Base-by-base conservation (phyloP, 1,140 invertebrate genomes). In the Drosophila pallidifrons region DNA sequence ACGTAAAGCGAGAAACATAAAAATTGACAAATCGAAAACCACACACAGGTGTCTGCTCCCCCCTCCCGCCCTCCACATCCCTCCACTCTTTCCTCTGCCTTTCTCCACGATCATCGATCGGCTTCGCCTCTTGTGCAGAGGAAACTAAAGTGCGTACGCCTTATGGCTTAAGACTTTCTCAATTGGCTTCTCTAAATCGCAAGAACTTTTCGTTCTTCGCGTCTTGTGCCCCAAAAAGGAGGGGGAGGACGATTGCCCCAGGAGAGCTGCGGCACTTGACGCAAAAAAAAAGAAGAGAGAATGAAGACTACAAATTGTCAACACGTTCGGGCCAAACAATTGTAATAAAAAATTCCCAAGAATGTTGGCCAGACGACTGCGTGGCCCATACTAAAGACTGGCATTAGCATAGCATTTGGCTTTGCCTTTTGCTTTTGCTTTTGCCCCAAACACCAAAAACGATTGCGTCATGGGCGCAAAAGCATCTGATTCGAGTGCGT, bases 341-440 rank as follows among this genome's bases (percentile, higher is more conserved):
- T 69, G 58, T 75, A 70, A 75, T 75, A 75, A 75, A 25, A 75
- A 73, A 64, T 71, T 57, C 73, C 59, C 45, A 75, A 64, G 73
- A 70, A 75, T 75, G 67, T 64, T 63, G 67, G 32, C 58, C 66
- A 75, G 66, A 71, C 73, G 30, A 16, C 45, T 63, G 72, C 67
- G 67, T 58, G 73, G 51, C 67, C 67, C 73, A 75, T 75, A 75
- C 73, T 75, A 71, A 75, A 70, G 67, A 75, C 67, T 55, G 52
- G 32, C 66, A 75, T 75, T 75, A 75, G 52, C 67, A 59, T 57
- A 57, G 54, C 54, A 57, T 57, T 70, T 70, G 69, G 69, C 32
- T 35, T 45, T 35, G 15, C 55, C 20, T 25, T 25, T 25, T 25
- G 20, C 20, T 20, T 20, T 20, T 20, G 20, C 20, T 25, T 25